Base-by-base conservation (phyloP, 2,888 invertebrate species). In the Hermaeophaga mercurialis region DNA sequence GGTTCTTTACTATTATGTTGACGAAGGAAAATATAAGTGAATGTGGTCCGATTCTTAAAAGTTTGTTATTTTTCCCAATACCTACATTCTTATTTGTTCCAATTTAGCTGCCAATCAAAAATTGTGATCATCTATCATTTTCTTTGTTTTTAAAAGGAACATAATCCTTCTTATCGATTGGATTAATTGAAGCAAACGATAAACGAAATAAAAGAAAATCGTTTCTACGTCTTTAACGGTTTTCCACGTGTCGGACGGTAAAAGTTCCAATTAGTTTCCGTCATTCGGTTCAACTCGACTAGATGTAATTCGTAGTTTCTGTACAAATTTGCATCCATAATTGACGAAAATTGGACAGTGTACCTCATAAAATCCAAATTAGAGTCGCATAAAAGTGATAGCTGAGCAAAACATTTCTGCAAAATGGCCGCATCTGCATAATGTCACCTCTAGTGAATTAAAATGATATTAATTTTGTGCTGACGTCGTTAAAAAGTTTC, bases 381-480 rank as follows among this genome's bases (percentile, higher is more conserved):
- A 52, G 24, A 52, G 43, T 44, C 24, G 43, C 43, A 44, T 43
- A 52, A 52, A 44, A 52, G 34, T 33, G 52, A 52, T 52, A 34
- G 52, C 52, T 8, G 17, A 52, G 52, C 43, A 34, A 52, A 52
- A 52, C 52, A 52, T 52, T 44, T 52, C 50, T 50, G 50, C 50
- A 41, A 50, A 50, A 50, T 52, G 33, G 18, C 48, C 44, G 58
- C 45, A 48, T 58, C 49, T 58, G 58, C 54, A 54, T 58, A 54
- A 58, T 58, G 49, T 58, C 58, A 58, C 45, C 45, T 58, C 43
- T 33, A 45, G 54, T 54, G 62, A 66, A 65, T 65, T 66, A 66
- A 66, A 65, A 65, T 54, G 60, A 61, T 62, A 64, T 66, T 65
- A 65, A 66, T 64, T 66, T 64, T 50, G 57, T 49, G 64, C 60